Conservation (phyloP, 2,888 invertebrate species). For the Hemistola chrysoprasaria region DNA sequence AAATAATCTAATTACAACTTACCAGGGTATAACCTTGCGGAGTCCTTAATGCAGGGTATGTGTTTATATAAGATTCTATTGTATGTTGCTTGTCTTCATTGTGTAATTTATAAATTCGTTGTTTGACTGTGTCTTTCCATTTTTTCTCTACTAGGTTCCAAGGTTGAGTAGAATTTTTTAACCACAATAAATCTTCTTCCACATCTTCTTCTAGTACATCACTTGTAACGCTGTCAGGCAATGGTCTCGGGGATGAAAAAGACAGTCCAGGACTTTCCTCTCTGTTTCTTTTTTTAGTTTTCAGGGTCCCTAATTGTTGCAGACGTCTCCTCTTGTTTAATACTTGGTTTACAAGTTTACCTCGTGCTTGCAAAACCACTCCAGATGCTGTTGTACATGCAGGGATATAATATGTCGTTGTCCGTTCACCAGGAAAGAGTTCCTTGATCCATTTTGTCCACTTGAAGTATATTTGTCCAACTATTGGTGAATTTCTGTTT, state of each 20-base stretch:
- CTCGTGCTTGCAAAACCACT: background rate
- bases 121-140: slow-evolving; percentile 3
- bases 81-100: background rate
- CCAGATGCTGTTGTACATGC: slow-evolving; percentile 7
- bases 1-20: too few species aligned
- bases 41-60: slow-evolving; percentile 6
- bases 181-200: slow-evolving; percentile 6
- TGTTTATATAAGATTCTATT: slow-evolving; percentile 2
- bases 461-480: background rate
- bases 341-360: too few species aligned
- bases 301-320: background rate
- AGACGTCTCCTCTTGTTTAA: background rate
- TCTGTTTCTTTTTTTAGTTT: background rate
- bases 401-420: slow-evolving; percentile 9
- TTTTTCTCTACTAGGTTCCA: slow-evolving; percentile 7
- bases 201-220: background rate
- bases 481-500: background rate
- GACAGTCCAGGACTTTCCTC: too few species aligned
- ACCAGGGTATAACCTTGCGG: slow-evolving; percentile 5
- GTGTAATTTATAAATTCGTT: background rate
- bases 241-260: background rate
- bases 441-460: slow-evolving; percentile 5
- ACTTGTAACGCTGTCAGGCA: background rate
- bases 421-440: slow-evolving; percentile 3
- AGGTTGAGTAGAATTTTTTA: slow-evolving; percentile 7